phyloP scores from a whole-genome alignment of 1,140 invertebrate genomes.

The Megalonaias nervosa region DNA sequence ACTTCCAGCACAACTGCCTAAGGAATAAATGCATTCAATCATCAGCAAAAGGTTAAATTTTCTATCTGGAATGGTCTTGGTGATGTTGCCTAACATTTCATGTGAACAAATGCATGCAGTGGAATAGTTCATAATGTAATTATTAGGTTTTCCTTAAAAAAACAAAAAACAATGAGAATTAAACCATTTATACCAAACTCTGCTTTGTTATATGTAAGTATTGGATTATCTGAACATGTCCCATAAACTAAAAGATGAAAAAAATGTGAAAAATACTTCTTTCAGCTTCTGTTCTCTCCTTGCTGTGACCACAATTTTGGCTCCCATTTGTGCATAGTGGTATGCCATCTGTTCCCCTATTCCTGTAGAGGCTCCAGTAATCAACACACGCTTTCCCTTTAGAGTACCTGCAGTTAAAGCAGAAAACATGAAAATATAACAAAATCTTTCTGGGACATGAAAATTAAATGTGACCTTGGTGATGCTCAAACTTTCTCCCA shows the following conservation, averaged over 20 bases:
- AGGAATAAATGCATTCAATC: too few species aligned
- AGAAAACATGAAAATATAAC: constrained; percentile 2
- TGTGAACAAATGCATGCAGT: too few species aligned
- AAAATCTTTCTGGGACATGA: background rate
- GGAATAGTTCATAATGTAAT: background rate
- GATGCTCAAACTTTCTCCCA: background rate
- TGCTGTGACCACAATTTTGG: constrained; percentile 61
- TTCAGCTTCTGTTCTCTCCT: constrained; percentile 54
- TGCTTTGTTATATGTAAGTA: too few species aligned
- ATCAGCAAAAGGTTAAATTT: too few species aligned
- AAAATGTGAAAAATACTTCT: constrained; percentile 43
- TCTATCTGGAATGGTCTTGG: too few species aligned
- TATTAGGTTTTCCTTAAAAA: background rate
- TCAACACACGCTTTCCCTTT: constrained; percentile 61
- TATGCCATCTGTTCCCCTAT: constrained; percentile 70
- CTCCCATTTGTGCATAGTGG: constrained; percentile 62
- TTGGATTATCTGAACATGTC: too few species aligned
- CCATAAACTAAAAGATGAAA: too few species aligned
- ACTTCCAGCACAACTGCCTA: too few species aligned
- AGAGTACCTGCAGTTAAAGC: constrained; percentile 49
- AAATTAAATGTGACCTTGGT: background rate
- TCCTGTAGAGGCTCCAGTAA: constrained; percentile 68
- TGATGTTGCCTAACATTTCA: too few species aligned
- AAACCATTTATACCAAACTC: too few species aligned
- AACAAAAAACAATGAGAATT: background rate